Evolutionary conservation across 2,888 invertebrate genomes (phyloP), one percentile per base, ranked within the genome.

Genomic region (Abrostola tripartita): DNA sequence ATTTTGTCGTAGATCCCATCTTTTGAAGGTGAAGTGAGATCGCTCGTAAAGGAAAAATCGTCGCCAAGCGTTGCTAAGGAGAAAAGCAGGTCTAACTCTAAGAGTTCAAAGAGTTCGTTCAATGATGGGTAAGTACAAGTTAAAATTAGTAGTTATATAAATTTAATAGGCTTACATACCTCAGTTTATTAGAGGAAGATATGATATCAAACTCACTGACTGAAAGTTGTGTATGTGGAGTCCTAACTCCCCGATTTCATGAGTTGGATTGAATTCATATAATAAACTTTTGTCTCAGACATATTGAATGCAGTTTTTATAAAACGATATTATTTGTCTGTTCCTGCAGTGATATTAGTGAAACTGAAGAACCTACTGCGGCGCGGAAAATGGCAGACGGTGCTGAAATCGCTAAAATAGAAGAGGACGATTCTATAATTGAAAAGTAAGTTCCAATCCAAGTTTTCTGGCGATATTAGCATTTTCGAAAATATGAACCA

Each of bases 1-100:
- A 12, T 52, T 60, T 0, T 53, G 70, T 81, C 82, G 8, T 68
- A 93, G 93, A 92, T 94, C 67, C 93, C 93, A 6, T 72, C 88
- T 5, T 93, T 91, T 54, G 91, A 91, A 9, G 93, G 92, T 1
- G 91, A 91, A 73, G 69, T 92, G 5, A 78, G 76, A 12, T 52
- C 79, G 1, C 71, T 78, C 0, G 38, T 81, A 0, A 90, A 90
- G 57, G 86, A 87, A 0, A 89, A 88, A 61, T 66, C 82, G 0
- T 85, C 90, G 0, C 86, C 90, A 0, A 71, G 78, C 24, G 54
- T 72, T 5, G 53, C 68, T 5, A 91, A 88, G 66, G 74, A 82
- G 14, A 90, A 88, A 60, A 85, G 87, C 50, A 85, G 92, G 44
- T 90, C 91, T 0, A 87, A 82, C 63, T 92, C 92, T 0, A 92